These are phyloP conservation scores for Phyllotis vaccarum DNA, from an alignment of 2,797 vertebrate genomes.

Conservation along the genomic window DNA sequence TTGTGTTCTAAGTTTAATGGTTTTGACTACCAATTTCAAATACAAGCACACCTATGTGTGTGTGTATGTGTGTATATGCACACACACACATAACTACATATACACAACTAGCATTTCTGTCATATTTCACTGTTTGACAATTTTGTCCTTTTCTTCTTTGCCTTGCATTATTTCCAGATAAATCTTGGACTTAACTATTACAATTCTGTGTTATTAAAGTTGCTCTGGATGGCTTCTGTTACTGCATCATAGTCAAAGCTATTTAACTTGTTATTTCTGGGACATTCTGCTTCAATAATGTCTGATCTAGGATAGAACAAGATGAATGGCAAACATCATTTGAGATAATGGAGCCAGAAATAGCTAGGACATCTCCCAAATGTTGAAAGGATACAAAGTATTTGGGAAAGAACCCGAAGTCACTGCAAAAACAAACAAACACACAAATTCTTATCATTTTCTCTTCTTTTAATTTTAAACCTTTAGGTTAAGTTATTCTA, in stretches of 20 bases:
- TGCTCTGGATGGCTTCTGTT: background rate
- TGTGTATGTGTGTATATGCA: background rate
- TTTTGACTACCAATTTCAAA: background rate
- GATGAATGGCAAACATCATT: background rate
- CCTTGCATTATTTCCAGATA: background rate
- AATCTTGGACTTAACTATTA: background rate
- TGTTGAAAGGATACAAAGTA: background rate
- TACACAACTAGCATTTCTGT: background rate
- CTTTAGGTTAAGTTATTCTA: background rate
- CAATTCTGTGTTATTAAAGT: background rate
- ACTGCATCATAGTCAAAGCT: accelerated
- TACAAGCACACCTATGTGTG: no score
- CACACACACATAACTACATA: background rate
- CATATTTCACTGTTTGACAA: background rate
- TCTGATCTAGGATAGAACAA: background rate
- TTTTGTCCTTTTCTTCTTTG: background rate
- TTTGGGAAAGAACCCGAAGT: background rate
- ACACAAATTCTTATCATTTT: background rate
- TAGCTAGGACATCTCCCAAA: background rate
- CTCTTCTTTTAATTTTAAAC: background rate
- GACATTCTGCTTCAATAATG: background rate
- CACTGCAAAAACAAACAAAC: background rate
- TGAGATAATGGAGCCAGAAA: background rate
- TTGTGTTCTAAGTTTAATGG: background rate
- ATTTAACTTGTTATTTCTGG: background rate